Evolutionary conservation across 2,888 invertebrate species (phyloP), one percentile per base, ranked within the genome.

Genomic region (Chalcis sispes): DNA sequence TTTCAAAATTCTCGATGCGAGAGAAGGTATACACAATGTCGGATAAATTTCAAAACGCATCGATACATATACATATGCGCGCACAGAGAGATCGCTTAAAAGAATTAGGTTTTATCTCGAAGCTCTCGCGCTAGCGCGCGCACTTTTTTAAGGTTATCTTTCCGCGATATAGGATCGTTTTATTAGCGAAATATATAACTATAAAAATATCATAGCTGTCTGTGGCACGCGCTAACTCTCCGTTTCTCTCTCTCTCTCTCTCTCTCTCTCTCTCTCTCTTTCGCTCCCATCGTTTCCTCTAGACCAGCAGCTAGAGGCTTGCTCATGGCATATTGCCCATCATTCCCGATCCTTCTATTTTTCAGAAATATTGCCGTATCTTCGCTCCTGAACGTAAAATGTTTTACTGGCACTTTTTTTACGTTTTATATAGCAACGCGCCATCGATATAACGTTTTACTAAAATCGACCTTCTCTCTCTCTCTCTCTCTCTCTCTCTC

Each of bases 351-450:
- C 23, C 58, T 29, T 32, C 50, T 59, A 65, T 75, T 66, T 75
- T 75, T 64, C 65, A 71, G 27, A 71, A 70, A 70, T 75, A 70
- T 67, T 62, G 61, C 52, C 59, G 52, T 74, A 74, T 75, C 70
- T 75, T 64, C 67, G 73, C 18, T 56, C 23, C 10, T 27, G 76
- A 48, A 48, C 76, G 67, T 76, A 76, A 76, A 76, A 76, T 50
- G 46, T 76, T 76, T 72, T 76, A 76, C 72, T 72, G 18, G 42
- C 56, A 46, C 42, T 59, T 75, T 72, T 64, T 61, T 71, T 42
- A 29, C 54, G 62, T 42, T 48, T 72, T 56, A 66, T n/a, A n/a
- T 54, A 50, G 62, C 61, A n/a, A 4, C 1, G 54, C 46, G 42
- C 36, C 7, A 15, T 25, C 74, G 62, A 32, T 42, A 56, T 29